Base-by-base conservation (phyloP, 2,797 vertebrate genomes). In the Muraenolepis orangiensis region DNA sequence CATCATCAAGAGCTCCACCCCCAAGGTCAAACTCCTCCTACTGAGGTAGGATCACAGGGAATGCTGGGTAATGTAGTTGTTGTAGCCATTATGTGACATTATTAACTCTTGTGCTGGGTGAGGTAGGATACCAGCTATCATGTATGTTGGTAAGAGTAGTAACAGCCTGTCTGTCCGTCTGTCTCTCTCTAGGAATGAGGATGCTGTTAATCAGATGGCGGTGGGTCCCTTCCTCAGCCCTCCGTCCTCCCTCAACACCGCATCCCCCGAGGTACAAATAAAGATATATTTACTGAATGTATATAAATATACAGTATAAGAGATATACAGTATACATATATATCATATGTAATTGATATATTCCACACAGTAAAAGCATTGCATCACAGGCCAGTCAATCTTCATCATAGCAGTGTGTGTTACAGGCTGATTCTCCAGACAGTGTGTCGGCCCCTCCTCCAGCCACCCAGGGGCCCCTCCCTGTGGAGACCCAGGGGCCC, bases 11-110 rank as follows among this genome's bases (percentile, higher is more conserved):
- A 96, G 93, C 2, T 91, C 97, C 3, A 85, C 95, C 7, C 84
- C 94, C 76, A 96, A 95, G 78, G 95, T 98, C 88, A 96, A 96
- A 74, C 88, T 99, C 61, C 94, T 98, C 87, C 94, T 98, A 81
- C 95, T 98, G 92, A 94, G 98, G 97, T 98, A 92, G 89, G 93
- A 80, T n/a, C 64, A 40, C 23, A 80, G 42, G 7, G 75, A 79
- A 86, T 81, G 71, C 71, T 86, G 80, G 81, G 68, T 46, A 51
- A 31, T 72, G 5, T 32, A 34, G 57, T 61, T 6, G n/a, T 26
- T 7, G n/a, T 61, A n/a, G n/a, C n/a, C n/a, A n/a, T n/a, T n/a
- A n/a, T n/a, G n/a, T n/a, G n/a, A n/a, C n/a, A n/a, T n/a, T n/a
- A n/a, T n/a, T n/a, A n/a, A n/a, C n/a, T n/a, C n/a, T n/a, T n/a